These are phyloP conservation scores for Premnoplex brunnescens DNA, from an alignment of 2,797 vertebrate species.

Conservation along the genomic window DNA sequence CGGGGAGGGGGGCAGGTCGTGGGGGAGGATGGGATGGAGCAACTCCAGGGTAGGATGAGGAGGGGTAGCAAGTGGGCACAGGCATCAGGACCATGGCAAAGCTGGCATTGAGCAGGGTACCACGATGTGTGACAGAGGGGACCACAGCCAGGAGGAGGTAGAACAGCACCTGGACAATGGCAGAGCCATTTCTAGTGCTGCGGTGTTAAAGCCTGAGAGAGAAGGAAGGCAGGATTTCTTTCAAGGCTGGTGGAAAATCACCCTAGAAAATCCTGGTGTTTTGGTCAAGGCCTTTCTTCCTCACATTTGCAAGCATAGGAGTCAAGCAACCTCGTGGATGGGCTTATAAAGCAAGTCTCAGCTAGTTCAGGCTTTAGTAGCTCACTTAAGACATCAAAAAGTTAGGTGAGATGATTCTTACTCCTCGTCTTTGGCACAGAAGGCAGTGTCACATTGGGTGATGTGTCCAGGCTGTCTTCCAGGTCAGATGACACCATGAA, in stretches of 20 bases:
- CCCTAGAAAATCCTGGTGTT: not conserved
- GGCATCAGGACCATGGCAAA: rapidly evolving
- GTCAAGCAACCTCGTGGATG: rapidly evolving
- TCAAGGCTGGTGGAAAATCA: not conserved
- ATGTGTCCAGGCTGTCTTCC: rapidly evolving
- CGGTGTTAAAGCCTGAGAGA: not conserved
- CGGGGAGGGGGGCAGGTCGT: not conserved
- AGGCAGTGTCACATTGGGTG: rapidly evolving
- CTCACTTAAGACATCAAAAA: not conserved
- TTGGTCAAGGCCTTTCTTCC: not conserved
- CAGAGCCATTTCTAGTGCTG: not conserved
- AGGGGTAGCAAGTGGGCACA: not conserved
- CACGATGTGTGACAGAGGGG: rapidly evolving
- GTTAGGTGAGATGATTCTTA: not conserved
- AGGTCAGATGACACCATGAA: not conserved
- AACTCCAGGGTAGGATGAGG: not conserved
- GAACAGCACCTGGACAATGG: not conserved
- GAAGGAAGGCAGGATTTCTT: not conserved
- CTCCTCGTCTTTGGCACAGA: not conserved
- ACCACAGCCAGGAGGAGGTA: not conserved
- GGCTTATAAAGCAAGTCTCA: no score
- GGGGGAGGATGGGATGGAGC: not conserved
- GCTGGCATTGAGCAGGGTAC: not conserved
- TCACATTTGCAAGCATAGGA: rapidly evolving
- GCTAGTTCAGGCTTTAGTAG: not conserved